Evolutionary conservation across 2,888 invertebrate genomes (phyloP).

Genomic region (Amphiduros pacificus): DNA sequence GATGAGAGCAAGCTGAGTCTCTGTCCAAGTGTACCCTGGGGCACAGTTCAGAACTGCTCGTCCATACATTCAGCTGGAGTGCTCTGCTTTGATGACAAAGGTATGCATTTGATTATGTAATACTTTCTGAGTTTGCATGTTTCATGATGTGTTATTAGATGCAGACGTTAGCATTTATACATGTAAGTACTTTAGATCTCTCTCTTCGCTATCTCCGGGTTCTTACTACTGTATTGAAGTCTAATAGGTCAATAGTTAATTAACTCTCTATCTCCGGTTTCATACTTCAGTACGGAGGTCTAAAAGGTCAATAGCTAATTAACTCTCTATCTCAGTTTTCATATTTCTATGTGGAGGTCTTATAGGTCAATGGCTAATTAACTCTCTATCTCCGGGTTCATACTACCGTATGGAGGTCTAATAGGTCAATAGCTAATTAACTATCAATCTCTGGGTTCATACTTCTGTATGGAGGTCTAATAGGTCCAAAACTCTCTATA

Average conservation of each 20-base stretch:
- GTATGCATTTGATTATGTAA: no score
- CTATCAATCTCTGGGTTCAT: background rate
- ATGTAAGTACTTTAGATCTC: no score
- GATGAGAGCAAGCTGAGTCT: slow-evolving; percentile 69
- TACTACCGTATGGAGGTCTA: slow-evolving; percentile 12
- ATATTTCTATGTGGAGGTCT: slow-evolving; percentile 7
- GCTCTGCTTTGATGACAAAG: slow-evolving; percentile 36
- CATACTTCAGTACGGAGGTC: slow-evolving; percentile 9
- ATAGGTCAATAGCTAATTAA: background rate
- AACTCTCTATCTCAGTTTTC: background rate
- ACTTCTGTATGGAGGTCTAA: slow-evolving; percentile 11
- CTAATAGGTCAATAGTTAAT: background rate
- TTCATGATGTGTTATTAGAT: no score
- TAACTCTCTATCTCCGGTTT: background rate
- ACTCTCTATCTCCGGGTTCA: background rate
- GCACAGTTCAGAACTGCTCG: slow-evolving; percentile 5
- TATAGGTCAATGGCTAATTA: background rate
- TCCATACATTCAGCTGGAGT: slow-evolving; percentile 17
- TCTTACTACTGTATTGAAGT: no score
- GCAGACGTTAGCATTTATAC: no score
- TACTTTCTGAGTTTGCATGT: no score
- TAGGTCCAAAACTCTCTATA: no score
- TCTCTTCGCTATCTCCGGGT: no score
- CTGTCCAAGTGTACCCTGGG: slow-evolving; percentile 57
- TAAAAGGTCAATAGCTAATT: background rate